Evolutionary conservation across 1,140 invertebrate genomes (phyloP), one percentile per base, ranked within the genome.

Genomic region (Drosophila kepulauana): DNA sequence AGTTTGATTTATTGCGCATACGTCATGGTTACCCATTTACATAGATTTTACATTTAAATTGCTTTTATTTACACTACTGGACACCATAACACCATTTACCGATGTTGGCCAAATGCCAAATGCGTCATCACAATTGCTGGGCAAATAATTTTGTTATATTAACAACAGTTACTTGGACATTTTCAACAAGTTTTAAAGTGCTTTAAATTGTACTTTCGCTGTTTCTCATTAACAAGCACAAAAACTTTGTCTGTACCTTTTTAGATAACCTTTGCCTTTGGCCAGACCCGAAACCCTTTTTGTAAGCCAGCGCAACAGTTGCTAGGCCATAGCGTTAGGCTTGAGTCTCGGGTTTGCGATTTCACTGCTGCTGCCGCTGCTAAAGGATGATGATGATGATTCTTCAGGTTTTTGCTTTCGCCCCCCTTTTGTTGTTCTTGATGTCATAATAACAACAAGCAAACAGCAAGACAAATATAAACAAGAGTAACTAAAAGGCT

Each of bases 391-490:
- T 73, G 48, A 66, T 49, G 48, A 54, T 71, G 46, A 69, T 62
- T 28, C 35, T 20, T 67, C 46, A 46, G 56, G 49, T 51, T 16
- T 8, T 11, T n/a, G 30, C 30, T 46, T 25, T 45, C 63, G 51
- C 10, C 48, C 35, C 16, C 35, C 16, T 45, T 61, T 59, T 70
- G 65, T 86, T 81, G 33, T 46, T 68, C 52, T 65, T 75, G 38
- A 80, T 84, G 77, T 88, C 67, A 80, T 75, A 68, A 84, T 79
- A 77, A 84, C 71, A 82, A 82, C 70, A 81, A 79, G 41, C 15
- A 41, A 69, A 66, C 58, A 64, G 56, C 77, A 72, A 77, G 54
- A 56, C 56, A 78, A 88, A 88, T 74, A 80, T 62, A 79, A 84
- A 79, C 84, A 87, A 70, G 51, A 71, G 65, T 74, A 79, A 84